A percentile compares a stretch with the other conserved stretches of the same genome.
Evolutionary conservation across 2,113 vertebrate species (phyloP).

Genomic region (Copsychus sechellarum): DNA sequence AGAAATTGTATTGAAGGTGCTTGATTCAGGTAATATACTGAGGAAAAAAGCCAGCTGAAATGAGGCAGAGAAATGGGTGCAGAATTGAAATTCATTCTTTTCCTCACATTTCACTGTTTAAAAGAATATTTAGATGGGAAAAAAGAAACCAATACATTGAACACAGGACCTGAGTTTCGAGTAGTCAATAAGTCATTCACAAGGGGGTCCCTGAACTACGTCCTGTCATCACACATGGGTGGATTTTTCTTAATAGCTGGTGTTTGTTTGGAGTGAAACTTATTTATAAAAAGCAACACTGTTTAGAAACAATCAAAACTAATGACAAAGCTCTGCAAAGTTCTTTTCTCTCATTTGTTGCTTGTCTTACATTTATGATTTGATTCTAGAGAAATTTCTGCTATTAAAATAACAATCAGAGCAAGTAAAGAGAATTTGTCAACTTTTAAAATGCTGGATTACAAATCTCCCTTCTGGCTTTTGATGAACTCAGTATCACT

Average conservation of each 20-base stretch:
- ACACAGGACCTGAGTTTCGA: background rate
- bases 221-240: background rate
- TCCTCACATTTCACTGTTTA: background rate
- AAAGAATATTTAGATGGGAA: background rate
- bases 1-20: background rate
- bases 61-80: background rate
- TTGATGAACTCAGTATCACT: background rate
- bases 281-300: background rate
- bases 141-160: background rate
- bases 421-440: background rate
- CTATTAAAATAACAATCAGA: background rate
- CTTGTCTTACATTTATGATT: background rate
- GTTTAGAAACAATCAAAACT: background rate
- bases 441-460: background rate
- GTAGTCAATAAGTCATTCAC: rapidly evolving
- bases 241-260: background rate
- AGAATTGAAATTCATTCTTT: background rate
- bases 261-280: background rate
- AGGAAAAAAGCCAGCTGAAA: background rate
- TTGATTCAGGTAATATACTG: background rate
- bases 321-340: background rate
- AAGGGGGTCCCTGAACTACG: background rate
- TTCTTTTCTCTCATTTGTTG: background rate
- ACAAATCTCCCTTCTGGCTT: background rate
- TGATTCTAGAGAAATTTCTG: background rate